Conservation (phyloP, 2,888 invertebrate species). For the Thelaira solivaga region DNA sequence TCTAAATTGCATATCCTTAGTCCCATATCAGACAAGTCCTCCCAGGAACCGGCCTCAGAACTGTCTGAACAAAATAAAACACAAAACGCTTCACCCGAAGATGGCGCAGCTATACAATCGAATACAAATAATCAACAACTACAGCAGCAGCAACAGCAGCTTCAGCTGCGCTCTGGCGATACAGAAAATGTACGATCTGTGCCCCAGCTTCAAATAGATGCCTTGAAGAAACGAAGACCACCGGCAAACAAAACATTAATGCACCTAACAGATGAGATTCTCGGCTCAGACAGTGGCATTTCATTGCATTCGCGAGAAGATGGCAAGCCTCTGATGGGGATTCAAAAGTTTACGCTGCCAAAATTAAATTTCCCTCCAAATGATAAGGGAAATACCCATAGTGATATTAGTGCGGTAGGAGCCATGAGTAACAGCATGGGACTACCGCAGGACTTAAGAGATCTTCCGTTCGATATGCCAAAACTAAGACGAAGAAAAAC, state of each 20-base stretch:
- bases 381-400: conserved; percentile 73
- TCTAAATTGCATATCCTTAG: conserved; percentile 90
- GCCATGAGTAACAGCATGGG: conserved; percentile 73
- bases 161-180: conserved; percentile 66
- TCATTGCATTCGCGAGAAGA: conserved; percentile 90
- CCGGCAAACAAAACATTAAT: conserved; percentile 86
- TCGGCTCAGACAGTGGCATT: conserved; percentile 92
- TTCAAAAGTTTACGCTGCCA: conserved; percentile 80
- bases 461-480: conserved; percentile 93
- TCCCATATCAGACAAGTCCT: conserved; percentile 93
- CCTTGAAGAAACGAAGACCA: conserved; percentile 78
- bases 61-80: conserved; percentile 86
- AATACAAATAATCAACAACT: conserved; percentile 54
- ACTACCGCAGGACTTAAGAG: conserved; percentile 84
- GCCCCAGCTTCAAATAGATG: conserved; percentile 63
- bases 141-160: conserved; percentile 71
- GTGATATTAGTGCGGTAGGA: conserved; percentile 68
- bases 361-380: conserved; percentile 78
- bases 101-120: conserved; percentile 38
- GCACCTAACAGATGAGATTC: conserved; percentile 82
- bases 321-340: conserved; percentile 80
- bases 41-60: conserved; percentile 90
- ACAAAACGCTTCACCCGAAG: conserved; percentile 83
- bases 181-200: conserved; percentile 47
- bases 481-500: conserved; percentile 85